A percentile compares a stretch with the other conserved stretches of the same genome.
These are phyloP conservation scores for Telmatochromis brichardi DNA, from an alignment of 2,113 vertebrate genomes.

Conservation along the genomic window DNA sequence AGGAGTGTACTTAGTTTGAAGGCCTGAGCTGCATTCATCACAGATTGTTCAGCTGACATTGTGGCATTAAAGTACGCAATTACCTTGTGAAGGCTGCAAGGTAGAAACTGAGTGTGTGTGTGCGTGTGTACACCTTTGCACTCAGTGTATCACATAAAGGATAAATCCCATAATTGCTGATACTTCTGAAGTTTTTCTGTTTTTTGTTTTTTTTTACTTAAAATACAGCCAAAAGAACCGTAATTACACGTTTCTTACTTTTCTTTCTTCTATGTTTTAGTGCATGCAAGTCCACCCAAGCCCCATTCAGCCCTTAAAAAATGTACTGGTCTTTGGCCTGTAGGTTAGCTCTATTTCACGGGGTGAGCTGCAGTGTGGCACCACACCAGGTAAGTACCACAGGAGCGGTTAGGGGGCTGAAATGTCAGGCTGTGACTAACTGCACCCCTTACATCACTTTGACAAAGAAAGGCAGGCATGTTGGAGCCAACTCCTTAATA, in stretches of 20 bases:
- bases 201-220: neutral
- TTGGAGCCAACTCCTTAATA: neutral
- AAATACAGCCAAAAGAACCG: neutral
- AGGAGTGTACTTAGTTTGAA: constrained; percentile 59
- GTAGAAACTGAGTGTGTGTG: neutral
- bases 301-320: neutral
- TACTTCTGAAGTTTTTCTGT: neutral
- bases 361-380: constrained; percentile 44
- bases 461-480: constrained; percentile 14
- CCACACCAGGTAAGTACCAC: constrained; percentile 4
- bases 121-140: neutral
- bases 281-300: neutral
- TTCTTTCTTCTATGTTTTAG: neutral
- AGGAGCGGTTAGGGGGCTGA: neutral
- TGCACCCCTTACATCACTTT: constrained; percentile 9
- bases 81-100: constrained; percentile 30
- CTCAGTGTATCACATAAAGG: neutral
- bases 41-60: constrained; percentile 37
- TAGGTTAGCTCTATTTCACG: neutral
- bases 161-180: neutral
- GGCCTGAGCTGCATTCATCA: constrained; percentile 53
- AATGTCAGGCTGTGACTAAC: neutral
- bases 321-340: neutral
- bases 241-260: neutral
- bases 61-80: constrained; percentile 25